Base-by-base conservation (phyloP, 35 echinoderm and acorn worm species). In the Chiridota heheva region DNA sequence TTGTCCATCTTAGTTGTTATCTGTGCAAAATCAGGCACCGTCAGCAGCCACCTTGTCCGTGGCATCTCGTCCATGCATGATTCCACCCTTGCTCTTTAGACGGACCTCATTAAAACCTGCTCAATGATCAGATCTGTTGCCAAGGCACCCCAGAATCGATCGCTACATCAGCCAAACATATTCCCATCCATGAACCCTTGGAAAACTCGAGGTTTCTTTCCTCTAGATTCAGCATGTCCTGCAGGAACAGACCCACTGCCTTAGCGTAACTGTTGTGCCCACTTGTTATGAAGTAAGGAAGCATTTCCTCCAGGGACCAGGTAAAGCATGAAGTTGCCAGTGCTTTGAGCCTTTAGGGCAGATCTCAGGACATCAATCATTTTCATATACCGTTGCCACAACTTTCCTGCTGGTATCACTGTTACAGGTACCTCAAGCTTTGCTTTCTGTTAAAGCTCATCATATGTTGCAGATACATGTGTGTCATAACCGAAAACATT, bases 81-180 rank as follows among this genome's bases (percentile, higher is more conserved):
- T 20, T 1, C 89, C 89, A 44, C 89, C 82, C 18, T 29, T 91
- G 10, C 63, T 73, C 32, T 91, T 86, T 5, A 91, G 5, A n/a
- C 8, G 34, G 58, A 69, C 44, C 89, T 80, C 89, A 91, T 91
- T 27, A 91, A 57, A 0, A 73, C 82, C 65, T 86, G 82, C 36
- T 91, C 89, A 30, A 91, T 91, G 1, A 81, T 35, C 0, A 91
- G 44, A 65, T 91, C 82, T 25, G 73, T 29, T 0, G 76, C 63
- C 24, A 91, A 34, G 16, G 74, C 89, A 30, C 64, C 89, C 89
- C 89, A 91, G 39, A 60, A 81, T 2, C 74, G 63, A 81, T 91
- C 82, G 15, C 40, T 69, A 7, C 82, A 4, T 26, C 82, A 32
- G 8, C 58, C 51, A 13, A 85, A 51, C 51, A 73, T 62, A 60